These are phyloP conservation scores for Chaetura pelagica DNA, from an alignment of 2,113 vertebrate genomes.

Conservation along the genomic window DNA sequence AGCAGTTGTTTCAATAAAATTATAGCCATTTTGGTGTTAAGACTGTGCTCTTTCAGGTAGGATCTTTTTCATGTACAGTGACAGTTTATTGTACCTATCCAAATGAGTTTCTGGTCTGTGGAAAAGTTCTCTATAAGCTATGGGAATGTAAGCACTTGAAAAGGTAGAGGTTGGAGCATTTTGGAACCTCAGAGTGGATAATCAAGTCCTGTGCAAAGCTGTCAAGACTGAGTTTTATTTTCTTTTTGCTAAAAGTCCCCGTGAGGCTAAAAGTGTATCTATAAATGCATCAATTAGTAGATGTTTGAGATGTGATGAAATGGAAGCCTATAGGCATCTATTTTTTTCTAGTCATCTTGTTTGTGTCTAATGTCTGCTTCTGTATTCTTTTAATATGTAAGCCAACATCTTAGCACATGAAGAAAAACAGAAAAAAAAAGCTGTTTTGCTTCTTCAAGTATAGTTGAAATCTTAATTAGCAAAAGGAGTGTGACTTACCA, in stretches of 20 bases:
- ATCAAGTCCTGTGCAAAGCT: not conserved
- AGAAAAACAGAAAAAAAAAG: not conserved
- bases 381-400: not conserved
- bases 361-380: not conserved
- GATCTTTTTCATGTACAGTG: not conserved
- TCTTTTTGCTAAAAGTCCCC: not conserved
- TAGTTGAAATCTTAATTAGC: not conserved
- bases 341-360: not conserved
- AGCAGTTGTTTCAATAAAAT: not conserved
- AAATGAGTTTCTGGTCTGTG: not conserved
- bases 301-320: not conserved
- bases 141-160: fast-evolving
- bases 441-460: not conserved
- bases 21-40: not conserved
- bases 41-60: not conserved
- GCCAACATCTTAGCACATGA: not conserved
- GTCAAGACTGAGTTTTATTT: not conserved
- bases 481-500: not conserved
- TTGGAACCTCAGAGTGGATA: not conserved
- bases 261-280: not conserved
- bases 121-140: not conserved
- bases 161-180: not conserved
- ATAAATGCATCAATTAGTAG: not conserved
- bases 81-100: not conserved
- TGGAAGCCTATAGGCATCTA: not conserved